These are phyloP conservation scores for Urechis unicinctus DNA, from an alignment of 2,888 invertebrate species.

Conservation along the genomic window DNA sequence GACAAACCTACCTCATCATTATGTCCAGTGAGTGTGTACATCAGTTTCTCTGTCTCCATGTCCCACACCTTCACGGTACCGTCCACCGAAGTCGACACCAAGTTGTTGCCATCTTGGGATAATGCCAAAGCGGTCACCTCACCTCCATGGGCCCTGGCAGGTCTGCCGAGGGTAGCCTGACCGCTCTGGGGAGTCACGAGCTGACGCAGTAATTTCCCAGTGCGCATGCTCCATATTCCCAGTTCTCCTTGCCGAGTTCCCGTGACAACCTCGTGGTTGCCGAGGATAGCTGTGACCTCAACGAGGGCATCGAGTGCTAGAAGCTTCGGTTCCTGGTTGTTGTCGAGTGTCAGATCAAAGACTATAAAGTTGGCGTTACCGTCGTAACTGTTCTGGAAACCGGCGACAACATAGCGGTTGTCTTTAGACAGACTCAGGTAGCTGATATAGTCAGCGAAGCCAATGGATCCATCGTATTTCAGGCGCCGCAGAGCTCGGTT, in stretches of 20 bases:
- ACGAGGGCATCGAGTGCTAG: constrained; percentile 45
- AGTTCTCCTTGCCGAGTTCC: constrained; percentile 49
- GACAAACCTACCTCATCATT: constrained; percentile 40
- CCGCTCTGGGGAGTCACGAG: constrained; percentile 31
- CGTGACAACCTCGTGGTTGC: constrained; percentile 47
- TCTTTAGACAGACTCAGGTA: constrained; percentile 35
- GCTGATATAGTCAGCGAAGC: constrained; percentile 45
- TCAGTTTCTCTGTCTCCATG: constrained; percentile 41
- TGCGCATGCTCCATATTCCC: constrained; percentile 47
- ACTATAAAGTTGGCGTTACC: constrained; percentile 47
- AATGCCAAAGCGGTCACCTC: constrained; percentile 45
- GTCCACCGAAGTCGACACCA: constrained; percentile 48
- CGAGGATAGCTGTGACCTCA: constrained; percentile 44
- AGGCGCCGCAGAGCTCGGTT: constrained; percentile 41
- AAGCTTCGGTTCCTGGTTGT: constrained; percentile 38
- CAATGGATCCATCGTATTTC: constrained; percentile 41
- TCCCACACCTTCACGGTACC: constrained; percentile 48
- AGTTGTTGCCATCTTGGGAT: constrained; percentile 40
- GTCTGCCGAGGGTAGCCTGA: constrained; percentile 10
- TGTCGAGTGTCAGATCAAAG: constrained; percentile 42
- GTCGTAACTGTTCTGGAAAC: constrained; percentile 47
- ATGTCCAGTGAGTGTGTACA: constrained; percentile 44
- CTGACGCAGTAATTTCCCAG: constrained; percentile 41
- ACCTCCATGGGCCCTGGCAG: constrained; percentile 33
- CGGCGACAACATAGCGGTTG: constrained; percentile 41